Conservation (phyloP, 2,113 vertebrate species). For the Suncus etruscus region DNA sequence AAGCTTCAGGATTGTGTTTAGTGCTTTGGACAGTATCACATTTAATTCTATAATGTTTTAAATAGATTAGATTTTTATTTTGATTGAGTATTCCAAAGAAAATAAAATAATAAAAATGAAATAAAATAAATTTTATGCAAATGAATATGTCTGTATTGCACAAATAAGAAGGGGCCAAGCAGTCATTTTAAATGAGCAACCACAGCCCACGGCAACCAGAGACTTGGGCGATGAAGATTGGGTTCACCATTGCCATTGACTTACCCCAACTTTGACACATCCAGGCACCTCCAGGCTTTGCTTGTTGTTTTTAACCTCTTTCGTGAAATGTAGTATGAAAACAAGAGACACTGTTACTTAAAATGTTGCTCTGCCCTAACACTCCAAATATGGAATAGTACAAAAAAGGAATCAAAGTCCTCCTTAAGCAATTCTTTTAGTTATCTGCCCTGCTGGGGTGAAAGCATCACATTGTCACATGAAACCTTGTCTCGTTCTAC, state of each 20-base stretch:
- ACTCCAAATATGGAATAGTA: conserved; percentile 32
- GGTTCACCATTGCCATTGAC: not conserved
- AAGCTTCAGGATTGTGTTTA: not conserved
- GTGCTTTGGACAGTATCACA: not conserved
- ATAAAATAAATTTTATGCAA: not conserved
- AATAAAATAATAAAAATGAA: too few species aligned
- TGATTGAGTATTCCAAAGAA: too few species aligned
- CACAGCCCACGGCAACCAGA: not conserved
- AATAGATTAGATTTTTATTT: not conserved
- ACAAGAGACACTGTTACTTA: not conserved
- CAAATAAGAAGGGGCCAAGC: not conserved
- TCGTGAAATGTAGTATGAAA: not conserved
- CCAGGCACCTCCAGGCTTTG: not conserved
- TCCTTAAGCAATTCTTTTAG: not conserved
- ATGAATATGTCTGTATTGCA: not conserved
- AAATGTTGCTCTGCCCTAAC: not conserved
- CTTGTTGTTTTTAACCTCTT: not conserved
- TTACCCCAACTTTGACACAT: not conserved
- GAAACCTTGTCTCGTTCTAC: too few species aligned
- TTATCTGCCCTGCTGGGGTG: accelerated
- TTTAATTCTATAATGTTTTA: not conserved
- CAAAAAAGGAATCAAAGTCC: not conserved
- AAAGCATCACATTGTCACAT: not conserved
- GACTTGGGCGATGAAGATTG: not conserved
- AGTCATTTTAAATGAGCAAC: not conserved